These are phyloP conservation scores for Martes martes DNA, from an alignment of 2,113 vertebrate species.

Conservation along the genomic window DNA sequence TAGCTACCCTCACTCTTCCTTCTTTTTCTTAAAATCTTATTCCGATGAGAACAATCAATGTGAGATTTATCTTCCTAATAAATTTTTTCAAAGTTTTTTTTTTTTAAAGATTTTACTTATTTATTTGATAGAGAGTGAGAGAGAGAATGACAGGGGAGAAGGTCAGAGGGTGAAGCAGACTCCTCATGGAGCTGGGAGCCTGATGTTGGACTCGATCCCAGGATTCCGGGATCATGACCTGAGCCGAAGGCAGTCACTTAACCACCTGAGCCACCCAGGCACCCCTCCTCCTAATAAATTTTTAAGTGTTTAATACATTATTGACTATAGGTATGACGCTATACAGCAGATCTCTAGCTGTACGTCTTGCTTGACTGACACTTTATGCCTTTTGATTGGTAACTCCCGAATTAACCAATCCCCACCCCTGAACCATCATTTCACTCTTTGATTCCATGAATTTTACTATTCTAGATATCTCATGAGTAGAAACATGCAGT, in stretches of 20 bases:
- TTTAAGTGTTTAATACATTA: not conserved
- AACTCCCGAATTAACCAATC: not conserved
- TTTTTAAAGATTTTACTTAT: too few species aligned
- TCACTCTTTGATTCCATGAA: not conserved
- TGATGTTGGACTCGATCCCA: too few species aligned
- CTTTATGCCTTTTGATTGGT: not conserved
- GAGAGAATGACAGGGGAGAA: too few species aligned
- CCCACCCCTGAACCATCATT: not conserved
- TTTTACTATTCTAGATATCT: not conserved
- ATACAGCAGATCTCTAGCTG: not conserved
- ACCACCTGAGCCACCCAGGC: too few species aligned
- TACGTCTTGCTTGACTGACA: not conserved
- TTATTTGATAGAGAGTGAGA: too few species aligned
- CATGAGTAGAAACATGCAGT: not conserved
- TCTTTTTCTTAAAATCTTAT: not conserved
- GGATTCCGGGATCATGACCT: too few species aligned
- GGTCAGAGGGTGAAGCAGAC: too few species aligned
- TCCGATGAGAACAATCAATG: not conserved
- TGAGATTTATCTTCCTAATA: not conserved
- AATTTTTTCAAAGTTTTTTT: not conserved
- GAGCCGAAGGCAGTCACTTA: too few species aligned
- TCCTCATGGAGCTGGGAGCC: too few species aligned
- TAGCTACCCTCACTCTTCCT: not conserved
- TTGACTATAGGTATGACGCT: not conserved
- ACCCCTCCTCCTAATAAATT: not conserved